Base-by-base conservation (phyloP, 2,113 vertebrate species). In the Typhlomys cinereus region DNA sequence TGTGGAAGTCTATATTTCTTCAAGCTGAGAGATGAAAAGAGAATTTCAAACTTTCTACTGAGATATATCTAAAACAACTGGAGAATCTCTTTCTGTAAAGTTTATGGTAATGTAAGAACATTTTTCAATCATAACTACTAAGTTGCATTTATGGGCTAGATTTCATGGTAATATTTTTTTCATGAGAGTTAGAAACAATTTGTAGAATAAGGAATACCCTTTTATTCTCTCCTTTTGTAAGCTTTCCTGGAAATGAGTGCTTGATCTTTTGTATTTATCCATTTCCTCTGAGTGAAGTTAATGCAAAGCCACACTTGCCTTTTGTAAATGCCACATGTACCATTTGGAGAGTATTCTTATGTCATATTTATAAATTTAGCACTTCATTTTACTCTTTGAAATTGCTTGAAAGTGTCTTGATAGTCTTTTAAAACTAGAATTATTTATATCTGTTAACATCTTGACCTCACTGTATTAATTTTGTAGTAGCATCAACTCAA, bases 341-440 rank as follows among this genome's bases (percentile, higher is more conserved):
- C 34, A 59, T 89, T 92, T 15, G 25, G 17, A 64, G 54, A 79
- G 21, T 73, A 50, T 64, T 78, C n/a, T 46, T 88, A 6, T 25
- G 7, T 36, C 71, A 85, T 54, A 90, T 85, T 75, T 89, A 74
- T 50, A 88, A 29, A 88, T 73, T 61, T 17, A 92, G 67, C 74
- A 90, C 57, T 52, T 9, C 39, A 50, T 78, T 83, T 23, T 5
- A 85, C 5, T 92, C 85, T 90, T 85, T 50, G 66, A 44, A 59
- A 81, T 39, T 59, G 36, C 27, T 67, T 87, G 41, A 62, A 94
- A 83, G 11, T 29, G 88, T 52, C 23, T 36, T 39, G 34, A 69
- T 86, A 89, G 15, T 12, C 46, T 91, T 95, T 95, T 57, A 91
- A 80, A 25, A 54, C 78, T 85, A 93, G 74, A 8, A 44, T 39